These are phyloP conservation scores for Brachyhypopomus gauderio DNA, from an alignment of 2,113 vertebrate genomes.

Conservation along the genomic window DNA sequence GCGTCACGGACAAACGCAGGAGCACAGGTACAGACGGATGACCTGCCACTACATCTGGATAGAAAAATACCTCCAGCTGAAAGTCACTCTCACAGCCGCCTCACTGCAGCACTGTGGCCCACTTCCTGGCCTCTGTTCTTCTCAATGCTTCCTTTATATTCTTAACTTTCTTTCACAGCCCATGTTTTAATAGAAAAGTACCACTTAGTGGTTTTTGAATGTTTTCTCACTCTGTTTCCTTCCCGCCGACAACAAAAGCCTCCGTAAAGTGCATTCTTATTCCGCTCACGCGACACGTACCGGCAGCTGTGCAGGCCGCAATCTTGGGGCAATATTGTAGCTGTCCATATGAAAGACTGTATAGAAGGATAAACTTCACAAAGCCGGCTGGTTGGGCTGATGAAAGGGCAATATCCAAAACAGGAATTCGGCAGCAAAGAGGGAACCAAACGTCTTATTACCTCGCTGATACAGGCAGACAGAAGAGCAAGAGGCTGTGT, in stretches of 20 bases:
- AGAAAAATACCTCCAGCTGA: neutral
- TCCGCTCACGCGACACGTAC: neutral
- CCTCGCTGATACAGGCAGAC: neutral
- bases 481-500: neutral
- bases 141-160: neutral
- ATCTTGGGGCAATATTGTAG: constrained; percentile 5
- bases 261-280: neutral
- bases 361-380: constrained; percentile 29
- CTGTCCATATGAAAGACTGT: constrained; percentile 14
- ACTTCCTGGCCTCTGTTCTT: neutral
- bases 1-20: neutral
- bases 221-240: neutral
- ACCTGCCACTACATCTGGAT: neutral
- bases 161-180: neutral
- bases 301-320: neutral
- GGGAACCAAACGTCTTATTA: constrained; percentile 14
- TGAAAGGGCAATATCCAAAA: constrained; percentile 20
- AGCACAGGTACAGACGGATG: neutral
- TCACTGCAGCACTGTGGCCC: neutral
- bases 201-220: neutral
- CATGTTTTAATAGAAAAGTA: neutral
- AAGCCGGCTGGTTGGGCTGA: constrained; percentile 12
- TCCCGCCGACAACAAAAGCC: neutral
- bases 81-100: neutral
- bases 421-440: neutral